Conservation (phyloP, 2,113 vertebrate genomes). For the Limnothrissa miodon region DNA sequence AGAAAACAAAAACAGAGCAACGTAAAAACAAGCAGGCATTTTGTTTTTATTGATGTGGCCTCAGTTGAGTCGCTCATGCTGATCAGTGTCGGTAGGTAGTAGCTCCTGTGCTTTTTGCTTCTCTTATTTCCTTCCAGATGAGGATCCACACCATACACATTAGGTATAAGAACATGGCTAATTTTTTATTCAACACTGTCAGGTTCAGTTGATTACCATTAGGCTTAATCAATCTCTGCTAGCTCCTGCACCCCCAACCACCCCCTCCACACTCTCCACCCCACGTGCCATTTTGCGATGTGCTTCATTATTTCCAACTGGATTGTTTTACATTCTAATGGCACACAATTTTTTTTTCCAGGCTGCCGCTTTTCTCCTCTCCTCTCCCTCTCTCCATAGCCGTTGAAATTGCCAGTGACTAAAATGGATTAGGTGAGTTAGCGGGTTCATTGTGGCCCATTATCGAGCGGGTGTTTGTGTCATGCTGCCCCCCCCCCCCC, state of each 20-base stretch:
- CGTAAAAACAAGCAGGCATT: neutral
- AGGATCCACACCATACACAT: neutral
- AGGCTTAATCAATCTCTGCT: slow-evolving; percentile 46
- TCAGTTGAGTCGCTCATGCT: neutral
- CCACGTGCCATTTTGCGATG: slow-evolving; percentile 27
- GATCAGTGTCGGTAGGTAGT: neutral
- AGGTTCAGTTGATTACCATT: slow-evolving; percentile 40
- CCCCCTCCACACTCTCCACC: too few species aligned
- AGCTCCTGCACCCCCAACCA: slow-evolving; percentile 39
- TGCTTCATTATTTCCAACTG: slow-evolving; percentile 13
- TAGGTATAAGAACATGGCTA: neutral
- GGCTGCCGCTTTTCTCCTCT: too few species aligned
- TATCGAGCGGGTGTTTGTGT: slow-evolving; percentile 27
- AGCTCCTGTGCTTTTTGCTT: neutral
- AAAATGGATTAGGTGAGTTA: slow-evolving; percentile 50
- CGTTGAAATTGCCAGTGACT: slow-evolving; percentile 23
- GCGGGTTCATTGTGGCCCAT: slow-evolving; percentile 46
- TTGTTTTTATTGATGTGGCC: neutral
- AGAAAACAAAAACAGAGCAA: neutral
- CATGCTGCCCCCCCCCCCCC: neutral
- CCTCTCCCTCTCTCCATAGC: slow-evolving; percentile 25
- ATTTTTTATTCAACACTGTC: slow-evolving; percentile 3
- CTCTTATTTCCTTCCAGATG: neutral
- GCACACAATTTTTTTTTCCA: too few species aligned
- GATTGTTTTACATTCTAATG: slow-evolving; percentile 16